These are phyloP conservation scores for Narcine bancroftii DNA, from an alignment of 2,113 vertebrate genomes.

Conservation along the genomic window DNA sequence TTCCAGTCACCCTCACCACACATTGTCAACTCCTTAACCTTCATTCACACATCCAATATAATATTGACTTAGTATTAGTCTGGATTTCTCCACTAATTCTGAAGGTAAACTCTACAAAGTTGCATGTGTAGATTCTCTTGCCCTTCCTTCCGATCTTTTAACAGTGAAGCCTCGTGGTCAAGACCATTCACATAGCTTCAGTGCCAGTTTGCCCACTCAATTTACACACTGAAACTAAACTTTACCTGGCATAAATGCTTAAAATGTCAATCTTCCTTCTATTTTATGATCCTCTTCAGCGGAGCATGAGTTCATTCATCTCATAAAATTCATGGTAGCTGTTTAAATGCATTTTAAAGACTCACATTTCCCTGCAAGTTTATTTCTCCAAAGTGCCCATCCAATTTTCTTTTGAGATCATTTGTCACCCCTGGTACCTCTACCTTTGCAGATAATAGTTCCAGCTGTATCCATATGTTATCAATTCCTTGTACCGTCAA, in stretches of 20 bases:
- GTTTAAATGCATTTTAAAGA: too few species aligned
- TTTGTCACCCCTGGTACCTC: too few species aligned
- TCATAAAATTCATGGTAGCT: too few species aligned
- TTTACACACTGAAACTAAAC: background rate
- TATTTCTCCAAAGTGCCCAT: too few species aligned
- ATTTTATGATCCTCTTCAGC: background rate
- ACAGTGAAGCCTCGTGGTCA: background rate
- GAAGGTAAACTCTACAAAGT: background rate
- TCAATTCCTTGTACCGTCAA: too few species aligned
- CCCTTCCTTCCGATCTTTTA: background rate
- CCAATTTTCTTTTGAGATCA: too few species aligned
- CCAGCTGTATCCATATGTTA: too few species aligned
- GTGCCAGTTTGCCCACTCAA: background rate
- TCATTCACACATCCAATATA: background rate
- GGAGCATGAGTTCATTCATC: too few species aligned
- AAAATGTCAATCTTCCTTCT: background rate
- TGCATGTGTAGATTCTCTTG: background rate
- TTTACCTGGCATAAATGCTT: background rate
- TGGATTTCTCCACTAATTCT: background rate
- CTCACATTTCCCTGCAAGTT: too few species aligned
- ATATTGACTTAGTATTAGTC: background rate
- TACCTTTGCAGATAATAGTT: too few species aligned
- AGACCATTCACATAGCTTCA: background rate
- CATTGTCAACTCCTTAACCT: background rate
- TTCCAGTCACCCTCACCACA: background rate